Evolutionary conservation across 2,888 invertebrate species (phyloP).

Genomic region (Himalopsyche kuldschensis): DNA sequence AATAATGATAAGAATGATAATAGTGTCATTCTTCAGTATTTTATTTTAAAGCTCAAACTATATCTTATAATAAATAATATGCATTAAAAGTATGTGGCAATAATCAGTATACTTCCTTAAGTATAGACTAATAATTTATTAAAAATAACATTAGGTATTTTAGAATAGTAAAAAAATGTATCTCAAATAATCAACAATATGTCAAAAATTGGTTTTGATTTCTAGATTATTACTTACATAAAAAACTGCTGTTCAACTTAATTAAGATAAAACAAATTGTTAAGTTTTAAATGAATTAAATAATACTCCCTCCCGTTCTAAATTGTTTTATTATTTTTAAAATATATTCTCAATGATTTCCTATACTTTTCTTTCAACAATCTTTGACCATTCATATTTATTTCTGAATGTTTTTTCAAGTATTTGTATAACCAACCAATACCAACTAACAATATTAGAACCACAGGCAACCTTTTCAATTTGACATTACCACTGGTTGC

Average conservation of each 20-base stretch:
- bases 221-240: neutral
- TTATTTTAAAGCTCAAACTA: neutral
- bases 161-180: too few relatives aligned
- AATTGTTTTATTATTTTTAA: neutral
- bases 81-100: neutral
- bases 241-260: neutral
- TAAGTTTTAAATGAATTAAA: neutral
- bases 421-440: too few relatives aligned
- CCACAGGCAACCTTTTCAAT: too few relatives aligned
- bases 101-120: neutral
- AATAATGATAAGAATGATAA: neutral
- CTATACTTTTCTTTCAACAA: too few relatives aligned
- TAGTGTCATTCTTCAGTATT: neutral
- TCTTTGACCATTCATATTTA: too few relatives aligned
- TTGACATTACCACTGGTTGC: too few relatives aligned
- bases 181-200: neutral
- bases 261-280: neutral
- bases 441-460: too few relatives aligned
- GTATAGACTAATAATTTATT: neutral
- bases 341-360: too few relatives aligned
- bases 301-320: neutral
- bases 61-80: neutral
- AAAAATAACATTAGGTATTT: neutral
- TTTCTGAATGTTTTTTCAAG: too few relatives aligned
- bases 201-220: neutral